phyloP scores from a whole-genome alignment of 2,113 vertebrate genomes.

The Mystacornis crossleyi region DNA sequence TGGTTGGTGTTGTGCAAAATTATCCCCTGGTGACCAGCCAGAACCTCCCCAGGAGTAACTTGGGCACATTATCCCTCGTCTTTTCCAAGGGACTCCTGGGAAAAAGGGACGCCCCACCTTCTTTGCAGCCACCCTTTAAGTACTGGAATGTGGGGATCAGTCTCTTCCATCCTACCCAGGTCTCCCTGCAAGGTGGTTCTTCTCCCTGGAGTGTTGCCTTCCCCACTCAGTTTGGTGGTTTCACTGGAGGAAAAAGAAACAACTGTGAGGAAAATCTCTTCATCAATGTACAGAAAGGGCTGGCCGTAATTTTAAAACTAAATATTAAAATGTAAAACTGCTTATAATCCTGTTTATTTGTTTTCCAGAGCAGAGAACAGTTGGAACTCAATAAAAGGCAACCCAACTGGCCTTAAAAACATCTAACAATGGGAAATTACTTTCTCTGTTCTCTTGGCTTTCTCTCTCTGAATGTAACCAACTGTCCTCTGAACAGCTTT shows the following conservation, averaged over 20 bases:
- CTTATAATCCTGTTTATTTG: neutral
- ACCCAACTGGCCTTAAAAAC: neutral
- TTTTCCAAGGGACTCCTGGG: neutral
- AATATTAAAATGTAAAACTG: neutral
- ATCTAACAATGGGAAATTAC: neutral
- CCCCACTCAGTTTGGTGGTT: neutral
- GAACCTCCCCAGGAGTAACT: neutral
- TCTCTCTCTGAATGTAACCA: neutral
- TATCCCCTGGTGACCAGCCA: neutral
- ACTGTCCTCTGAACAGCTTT: neutral
- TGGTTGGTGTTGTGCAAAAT: neutral
- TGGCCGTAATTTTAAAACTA: neutral
- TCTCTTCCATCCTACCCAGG: neutral
- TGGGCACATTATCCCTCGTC: neutral
- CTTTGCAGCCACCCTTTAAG: neutral
- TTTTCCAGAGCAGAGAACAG: neutral
- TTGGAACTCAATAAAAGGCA: neutral
- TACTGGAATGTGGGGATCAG: neutral
- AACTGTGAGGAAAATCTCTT: neutral
- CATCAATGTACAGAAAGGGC: neutral
- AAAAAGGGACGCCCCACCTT: neutral
- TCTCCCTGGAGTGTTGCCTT: neutral
- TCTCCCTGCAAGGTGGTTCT: neutral
- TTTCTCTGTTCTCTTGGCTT: neutral
- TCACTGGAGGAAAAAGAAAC: neutral